Conservation (phyloP, 2,113 vertebrate genomes). For the Chinchilla lanigera region DNA sequence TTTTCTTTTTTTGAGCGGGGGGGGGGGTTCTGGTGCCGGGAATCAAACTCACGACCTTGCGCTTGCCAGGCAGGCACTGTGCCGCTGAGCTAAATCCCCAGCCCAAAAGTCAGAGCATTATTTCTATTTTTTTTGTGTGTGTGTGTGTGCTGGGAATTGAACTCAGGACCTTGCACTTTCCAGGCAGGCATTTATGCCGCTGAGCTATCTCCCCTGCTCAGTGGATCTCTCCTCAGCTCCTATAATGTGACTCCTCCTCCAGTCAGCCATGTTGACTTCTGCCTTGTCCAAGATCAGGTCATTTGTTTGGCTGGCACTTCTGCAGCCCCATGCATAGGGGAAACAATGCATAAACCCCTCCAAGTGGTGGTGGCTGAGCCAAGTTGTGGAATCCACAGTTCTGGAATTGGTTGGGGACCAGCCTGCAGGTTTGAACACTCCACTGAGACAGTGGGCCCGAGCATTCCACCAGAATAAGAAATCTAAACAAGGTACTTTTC, state of each 20-base stretch:
- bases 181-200: too few species aligned
- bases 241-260: not conserved
- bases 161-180: too few species aligned
- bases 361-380: not conserved
- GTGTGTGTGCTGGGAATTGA: too few species aligned
- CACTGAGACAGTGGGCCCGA: not conserved
- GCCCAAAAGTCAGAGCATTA: too few species aligned
- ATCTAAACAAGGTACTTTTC: not conserved
- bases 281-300: not conserved
- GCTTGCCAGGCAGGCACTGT: too few species aligned
- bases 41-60: too few species aligned
- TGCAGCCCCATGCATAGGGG: not conserved
- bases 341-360: not conserved
- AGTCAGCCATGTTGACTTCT: not conserved
- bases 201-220: too few species aligned
- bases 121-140: too few species aligned
- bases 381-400: not conserved
- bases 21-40: too few species aligned
- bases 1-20: too few species aligned
- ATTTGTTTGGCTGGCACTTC: not conserved
- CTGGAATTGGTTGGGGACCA: not conserved
- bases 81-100: too few species aligned
- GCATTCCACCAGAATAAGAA: not conserved
- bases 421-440: not conserved
- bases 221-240: not conserved